Evolutionary conservation across 2,113 vertebrate genomes (phyloP).

Genomic region (Dinomys branickii): DNA sequence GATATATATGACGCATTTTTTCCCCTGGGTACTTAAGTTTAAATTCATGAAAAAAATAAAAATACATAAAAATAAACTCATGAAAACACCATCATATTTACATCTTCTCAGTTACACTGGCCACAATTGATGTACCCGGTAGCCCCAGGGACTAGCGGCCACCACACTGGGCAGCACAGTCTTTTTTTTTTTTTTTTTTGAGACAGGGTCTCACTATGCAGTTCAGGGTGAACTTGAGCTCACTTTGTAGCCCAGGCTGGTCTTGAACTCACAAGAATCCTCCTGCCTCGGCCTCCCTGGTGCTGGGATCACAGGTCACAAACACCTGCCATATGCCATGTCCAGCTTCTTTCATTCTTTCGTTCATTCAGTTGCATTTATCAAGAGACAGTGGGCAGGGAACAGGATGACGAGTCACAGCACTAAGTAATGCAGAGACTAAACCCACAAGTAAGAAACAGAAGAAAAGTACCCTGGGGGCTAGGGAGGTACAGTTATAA

Average conservation of each 20-base stretch:
- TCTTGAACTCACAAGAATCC: too few relatives aligned
- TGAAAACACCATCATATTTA: background rate
- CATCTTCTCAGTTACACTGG: background rate
- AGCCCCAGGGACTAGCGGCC: accelerated
- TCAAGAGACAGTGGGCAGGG: background rate
- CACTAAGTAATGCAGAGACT: accelerated
- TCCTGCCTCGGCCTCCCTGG: too few relatives aligned
- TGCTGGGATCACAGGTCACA: too few relatives aligned
- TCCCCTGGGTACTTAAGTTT: background rate
- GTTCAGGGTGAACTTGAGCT: too few relatives aligned
- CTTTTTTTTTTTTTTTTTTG: too few relatives aligned
- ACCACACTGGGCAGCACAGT: accelerated
- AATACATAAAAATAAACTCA: too few relatives aligned
- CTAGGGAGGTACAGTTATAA: accelerated
- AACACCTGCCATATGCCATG: background rate
- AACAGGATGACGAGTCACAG: background rate
- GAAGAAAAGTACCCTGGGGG: background rate
- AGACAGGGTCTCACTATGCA: too few relatives aligned
- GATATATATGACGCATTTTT: accelerated
- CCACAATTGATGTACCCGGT: accelerated
- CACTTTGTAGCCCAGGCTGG: too few relatives aligned
- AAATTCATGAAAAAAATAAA: too few relatives aligned
- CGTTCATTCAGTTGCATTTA: background rate
- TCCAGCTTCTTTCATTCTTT: background rate
- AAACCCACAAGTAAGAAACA: accelerated